Evolutionary conservation across 2,113 vertebrate species (phyloP).

Genomic region (Vombatus ursinus): DNA sequence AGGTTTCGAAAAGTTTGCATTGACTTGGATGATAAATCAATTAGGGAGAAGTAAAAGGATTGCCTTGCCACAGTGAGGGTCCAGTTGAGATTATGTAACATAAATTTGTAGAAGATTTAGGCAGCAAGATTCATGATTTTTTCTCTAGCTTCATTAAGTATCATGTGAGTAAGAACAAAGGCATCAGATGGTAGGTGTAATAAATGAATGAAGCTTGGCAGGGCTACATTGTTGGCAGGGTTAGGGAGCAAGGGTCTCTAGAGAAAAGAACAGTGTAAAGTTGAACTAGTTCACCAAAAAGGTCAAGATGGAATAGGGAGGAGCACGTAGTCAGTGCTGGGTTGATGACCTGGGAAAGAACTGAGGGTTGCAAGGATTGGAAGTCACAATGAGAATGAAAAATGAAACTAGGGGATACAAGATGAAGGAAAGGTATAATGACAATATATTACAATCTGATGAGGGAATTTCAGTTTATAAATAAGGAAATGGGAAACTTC

Average conservation of each 20-base stretch:
- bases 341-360: no score
- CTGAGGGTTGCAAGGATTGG: no score
- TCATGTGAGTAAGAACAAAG: background rate
- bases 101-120: background rate
- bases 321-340: no score
- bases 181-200: background rate
- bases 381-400: no score
- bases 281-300: no score
- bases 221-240: background rate
- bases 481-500: no score
- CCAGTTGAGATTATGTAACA: background rate
- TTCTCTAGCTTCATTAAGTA: background rate
- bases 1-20: background rate
- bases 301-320: no score
- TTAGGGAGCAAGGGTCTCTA: background rate
- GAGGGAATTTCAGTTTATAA: no score
- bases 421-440: no score
- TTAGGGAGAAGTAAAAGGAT: background rate
- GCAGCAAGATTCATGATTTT: background rate
- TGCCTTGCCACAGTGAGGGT: background rate
- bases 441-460: no score
- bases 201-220: background rate
- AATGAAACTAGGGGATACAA: no score
- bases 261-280: no score
- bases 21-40: background rate